These are phyloP conservation scores for Laupala kohalensis DNA, from an alignment of 1,140 invertebrate genomes.

Conservation along the genomic window DNA sequence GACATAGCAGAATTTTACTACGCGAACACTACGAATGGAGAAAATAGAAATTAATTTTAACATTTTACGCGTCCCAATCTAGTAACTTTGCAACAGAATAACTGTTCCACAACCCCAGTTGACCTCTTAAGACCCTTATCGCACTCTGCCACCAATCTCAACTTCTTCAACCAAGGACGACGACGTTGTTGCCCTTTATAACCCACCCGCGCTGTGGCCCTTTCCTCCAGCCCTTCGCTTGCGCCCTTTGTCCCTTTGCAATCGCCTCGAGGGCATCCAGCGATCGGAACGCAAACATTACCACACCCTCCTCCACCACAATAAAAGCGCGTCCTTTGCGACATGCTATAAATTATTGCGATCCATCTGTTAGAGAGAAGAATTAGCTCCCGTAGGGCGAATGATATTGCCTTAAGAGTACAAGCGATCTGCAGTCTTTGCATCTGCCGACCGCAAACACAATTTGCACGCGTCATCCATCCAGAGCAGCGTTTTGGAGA, in stretches of 20 bases:
- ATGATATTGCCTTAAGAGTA: not conserved
- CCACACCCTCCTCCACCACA: no score
- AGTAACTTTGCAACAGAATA: no score
- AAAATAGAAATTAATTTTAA: no score
- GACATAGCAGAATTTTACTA: no score
- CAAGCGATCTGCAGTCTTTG: not conserved
- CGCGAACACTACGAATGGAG: no score
- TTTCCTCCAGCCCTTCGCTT: not conserved
- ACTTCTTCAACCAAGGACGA: no score
- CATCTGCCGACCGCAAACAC: not conserved
- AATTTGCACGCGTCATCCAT: not conserved
- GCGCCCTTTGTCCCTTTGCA: no score
- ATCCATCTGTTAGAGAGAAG: not conserved
- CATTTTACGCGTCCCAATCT: no score
- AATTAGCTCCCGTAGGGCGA: not conserved
- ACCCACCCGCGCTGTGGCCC: not conserved
- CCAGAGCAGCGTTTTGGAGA: not conserved
- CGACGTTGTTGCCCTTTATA: not conserved
- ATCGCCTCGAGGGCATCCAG: no score
- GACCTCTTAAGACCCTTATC: not conserved
- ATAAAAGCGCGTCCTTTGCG: not conserved
- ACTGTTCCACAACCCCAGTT: not conserved
- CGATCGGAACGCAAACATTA: not conserved
- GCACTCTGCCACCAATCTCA: not conserved
- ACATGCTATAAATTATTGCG: not conserved